phyloP scores from a whole-genome alignment of 1,140 invertebrate species.

The Bombus turneri region DNA sequence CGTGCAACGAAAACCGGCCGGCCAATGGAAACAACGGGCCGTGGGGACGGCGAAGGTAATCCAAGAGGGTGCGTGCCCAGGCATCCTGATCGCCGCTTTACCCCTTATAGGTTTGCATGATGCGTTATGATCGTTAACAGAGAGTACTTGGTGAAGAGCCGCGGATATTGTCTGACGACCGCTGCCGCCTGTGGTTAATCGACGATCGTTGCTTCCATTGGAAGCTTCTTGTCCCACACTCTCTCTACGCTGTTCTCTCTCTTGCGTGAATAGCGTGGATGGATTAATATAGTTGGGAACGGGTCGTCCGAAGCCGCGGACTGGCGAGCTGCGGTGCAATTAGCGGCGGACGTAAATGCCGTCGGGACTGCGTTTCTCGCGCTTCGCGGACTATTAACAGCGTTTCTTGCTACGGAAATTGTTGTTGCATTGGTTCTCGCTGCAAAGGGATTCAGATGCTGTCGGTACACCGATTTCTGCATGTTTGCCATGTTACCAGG shows the following conservation, averaged over 20 bases:
- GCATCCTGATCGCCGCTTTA: conserved; percentile 70
- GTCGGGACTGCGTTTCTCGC: conserved; percentile 10
- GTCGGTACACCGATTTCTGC: neutral
- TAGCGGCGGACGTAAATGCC: conserved; percentile 28
- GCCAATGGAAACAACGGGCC: conserved; percentile 44
- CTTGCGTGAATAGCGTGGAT: neutral
- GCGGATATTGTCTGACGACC: conserved; percentile 49
- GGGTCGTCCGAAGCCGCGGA: conserved; percentile 9
- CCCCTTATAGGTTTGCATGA: conserved; percentile 65
- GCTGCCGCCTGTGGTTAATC: conserved; percentile 37
- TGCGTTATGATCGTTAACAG: conserved; percentile 70
- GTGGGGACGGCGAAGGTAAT: conserved; percentile 62
- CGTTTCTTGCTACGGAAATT: neutral
- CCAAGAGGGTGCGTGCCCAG: conserved; percentile 66
- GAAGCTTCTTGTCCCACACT: conserved; percentile 9
- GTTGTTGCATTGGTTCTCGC: neutral
- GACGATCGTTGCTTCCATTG: conserved; percentile 31
- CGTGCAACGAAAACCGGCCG: conserved; percentile 60
- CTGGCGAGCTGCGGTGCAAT: conserved; percentile 23
- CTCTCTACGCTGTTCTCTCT: neutral
- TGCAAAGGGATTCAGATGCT: neutral
- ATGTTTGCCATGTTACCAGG: neutral
- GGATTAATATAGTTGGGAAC: conserved; percentile 38
- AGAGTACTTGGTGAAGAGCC: conserved; percentile 40
- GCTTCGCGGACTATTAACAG: conserved; percentile 13